phyloP scores from a whole-genome alignment of 2,888 invertebrate species.

The Trissoscelio sp. region DNA sequence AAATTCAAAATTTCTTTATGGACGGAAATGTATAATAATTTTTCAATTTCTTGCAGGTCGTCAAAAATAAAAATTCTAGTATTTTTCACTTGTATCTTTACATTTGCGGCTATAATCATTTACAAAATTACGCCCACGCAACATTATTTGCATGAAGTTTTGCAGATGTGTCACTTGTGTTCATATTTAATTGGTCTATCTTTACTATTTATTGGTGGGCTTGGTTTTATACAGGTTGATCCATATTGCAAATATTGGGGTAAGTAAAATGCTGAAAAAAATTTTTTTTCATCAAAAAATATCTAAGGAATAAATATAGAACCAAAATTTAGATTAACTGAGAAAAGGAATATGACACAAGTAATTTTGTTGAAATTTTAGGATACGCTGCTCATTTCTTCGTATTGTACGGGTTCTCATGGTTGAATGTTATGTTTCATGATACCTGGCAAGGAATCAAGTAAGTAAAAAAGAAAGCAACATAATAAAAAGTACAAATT shows the following conservation, averaged over 20 bases:
- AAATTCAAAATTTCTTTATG: not conserved
- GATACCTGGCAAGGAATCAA: conserved; percentile 21
- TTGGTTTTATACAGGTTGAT: not conserved
- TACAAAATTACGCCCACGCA: not conserved
- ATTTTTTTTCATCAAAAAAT: no score
- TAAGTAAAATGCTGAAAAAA: not conserved
- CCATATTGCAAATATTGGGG: conserved; percentile 14
- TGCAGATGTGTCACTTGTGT: not conserved
- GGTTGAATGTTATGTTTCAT: conserved; percentile 23
- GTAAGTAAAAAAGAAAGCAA: no score
- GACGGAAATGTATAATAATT: not conserved
- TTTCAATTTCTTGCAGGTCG: not conserved
- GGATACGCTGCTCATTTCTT: conserved; percentile 25
- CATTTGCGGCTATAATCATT: not conserved
- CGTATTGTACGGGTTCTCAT: conserved; percentile 15
- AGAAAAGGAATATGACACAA: no score
- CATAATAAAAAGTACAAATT: no score
- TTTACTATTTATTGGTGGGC: not conserved
- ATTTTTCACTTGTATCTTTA: not conserved
- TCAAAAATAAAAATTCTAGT: not conserved
- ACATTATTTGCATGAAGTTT: conserved; percentile 1
- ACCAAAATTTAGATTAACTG: no score
- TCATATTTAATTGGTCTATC: conserved; percentile 8
- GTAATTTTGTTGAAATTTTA: not conserved
- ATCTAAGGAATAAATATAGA: no score